Evolutionary conservation across 2,113 vertebrate genomes (phyloP).

Genomic region (Sylvietta virens): DNA sequence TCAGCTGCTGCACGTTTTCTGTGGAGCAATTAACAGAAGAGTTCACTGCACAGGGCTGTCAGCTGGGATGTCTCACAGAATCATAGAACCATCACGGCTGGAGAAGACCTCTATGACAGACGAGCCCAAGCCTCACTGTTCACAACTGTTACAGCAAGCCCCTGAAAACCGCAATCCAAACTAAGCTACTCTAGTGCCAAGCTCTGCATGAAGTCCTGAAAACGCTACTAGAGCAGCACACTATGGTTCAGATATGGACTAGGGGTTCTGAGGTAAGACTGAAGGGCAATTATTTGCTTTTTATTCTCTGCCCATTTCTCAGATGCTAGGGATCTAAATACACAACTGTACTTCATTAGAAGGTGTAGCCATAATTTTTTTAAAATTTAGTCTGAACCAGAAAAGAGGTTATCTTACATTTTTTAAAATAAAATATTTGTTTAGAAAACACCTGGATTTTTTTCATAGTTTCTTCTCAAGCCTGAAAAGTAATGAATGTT

Average conservation of each 20-base stretch:
- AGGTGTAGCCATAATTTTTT: neutral
- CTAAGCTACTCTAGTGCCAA: neutral
- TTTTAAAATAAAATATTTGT: neutral
- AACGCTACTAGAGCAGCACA: neutral
- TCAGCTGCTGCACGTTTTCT: neutral
- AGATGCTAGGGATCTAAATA: neutral
- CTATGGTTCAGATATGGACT: neutral
- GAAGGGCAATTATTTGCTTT: neutral
- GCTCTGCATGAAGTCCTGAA: neutral
- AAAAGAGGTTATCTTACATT: neutral
- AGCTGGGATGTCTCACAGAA: rapidly evolving
- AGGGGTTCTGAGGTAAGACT: neutral
- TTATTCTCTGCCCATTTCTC: neutral
- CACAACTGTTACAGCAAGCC: neutral
- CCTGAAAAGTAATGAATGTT: neutral
- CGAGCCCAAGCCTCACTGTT: neutral
- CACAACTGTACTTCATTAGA: neutral
- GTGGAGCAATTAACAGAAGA: neutral
- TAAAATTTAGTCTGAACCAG: neutral
- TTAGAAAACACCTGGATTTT: neutral
- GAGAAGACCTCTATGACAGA: neutral
- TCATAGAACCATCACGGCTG: neutral
- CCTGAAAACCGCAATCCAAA: neutral
- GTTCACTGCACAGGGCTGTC: neutral
- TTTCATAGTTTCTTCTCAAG: neutral